Base-by-base conservation (phyloP, 1,140 invertebrate species). In the Cataglyphis hispanica region DNA sequence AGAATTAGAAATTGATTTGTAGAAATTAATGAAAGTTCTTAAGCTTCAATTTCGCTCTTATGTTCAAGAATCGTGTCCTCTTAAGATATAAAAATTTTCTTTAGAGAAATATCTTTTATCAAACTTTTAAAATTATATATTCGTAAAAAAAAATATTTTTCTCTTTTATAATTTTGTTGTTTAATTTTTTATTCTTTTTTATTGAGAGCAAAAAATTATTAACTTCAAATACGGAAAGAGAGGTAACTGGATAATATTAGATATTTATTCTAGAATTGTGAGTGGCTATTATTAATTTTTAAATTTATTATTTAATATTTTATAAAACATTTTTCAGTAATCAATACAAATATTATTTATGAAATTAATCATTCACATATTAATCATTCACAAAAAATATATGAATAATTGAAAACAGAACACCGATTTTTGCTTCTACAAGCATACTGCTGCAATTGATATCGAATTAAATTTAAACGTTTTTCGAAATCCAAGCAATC, bases 401-500 rank as follows among this genome's bases (percentile, higher is more conserved):
- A 40, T 1, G 19, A 43, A 8, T 43, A 78, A 66, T 67, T 67
- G 10, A 3, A 58, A 50, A 37, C 34, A 22, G n/a, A 69, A 27
- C 13, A 56, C 11, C 13, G 31, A 67, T 37, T 81, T 80, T 70
- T 58, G 0, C 2, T 58, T 31, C 27, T 46, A 8, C 22, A 19
- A 58, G 13, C 37, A 2, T 13, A 34, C 13, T 22, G 11, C 16
- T 31, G n/a, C 50, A 37, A 22, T 81, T 27, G 34, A 70, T 70
- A 58, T 31, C n/a, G 64, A 70, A 53, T 81, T 58, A 81, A 80
- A 80, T 80, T 31, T 56, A 70, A 56, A 81, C 13, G 34, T 70
- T 81, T 50, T 40, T 80, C 31, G 76, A 78, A 78, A 78, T 78
- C 64, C 77, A 19, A 53, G 31, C 25, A 40, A 58, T 70, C 34